Evolutionary conservation across 2,113 vertebrate species (phyloP), one percentile per base, ranked within the genome.

Genomic region (Chitala chitala): DNA sequence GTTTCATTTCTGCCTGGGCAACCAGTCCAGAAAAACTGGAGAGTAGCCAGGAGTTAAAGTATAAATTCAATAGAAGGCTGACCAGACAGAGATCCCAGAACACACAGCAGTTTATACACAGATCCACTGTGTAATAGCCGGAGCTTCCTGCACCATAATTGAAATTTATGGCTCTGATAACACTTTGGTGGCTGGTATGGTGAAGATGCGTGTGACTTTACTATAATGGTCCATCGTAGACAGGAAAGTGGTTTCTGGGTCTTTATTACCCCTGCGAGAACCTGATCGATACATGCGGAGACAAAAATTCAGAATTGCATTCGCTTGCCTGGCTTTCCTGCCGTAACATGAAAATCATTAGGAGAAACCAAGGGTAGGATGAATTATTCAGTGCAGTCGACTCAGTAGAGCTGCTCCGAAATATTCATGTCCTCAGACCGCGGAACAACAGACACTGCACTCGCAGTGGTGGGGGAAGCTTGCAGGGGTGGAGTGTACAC

Each of bases 91-190:
- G 83, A 82, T 71, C 73, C 81, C 75, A 69, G 82, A 82, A 84
- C 78, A 85, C 83, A 75, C 81, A 81, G 63, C 76, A 75, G 78
- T 81, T 78, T 81, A 83, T 82, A 81, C 82, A 80, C 81, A 79
- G 77, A 78, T 85, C 77, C 79, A 78, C 73, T 78, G 83, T 56
- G 79, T 70, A 75, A 48, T n/a, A 46, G 44, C 5, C 44, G 33
- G 3, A n/a, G 51, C 9, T 7, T 74, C 80, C 76, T 78, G 74
- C 74, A 74, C 74, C 76, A 59, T 77, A 84, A 86, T 76, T 84
- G 83, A 87, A 80, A 84, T 76, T 69, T 73, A 77, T 55, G 75
- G 78, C 82, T 81, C 72, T 68, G 76, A 77, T 65, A 83, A 81
- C 58, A 79, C 76, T 75, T 79, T 77, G 55, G 66, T 71, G 77